Evolutionary conservation across 2,888 invertebrate genomes (phyloP).

Genomic region (Fabriciana adippe): DNA sequence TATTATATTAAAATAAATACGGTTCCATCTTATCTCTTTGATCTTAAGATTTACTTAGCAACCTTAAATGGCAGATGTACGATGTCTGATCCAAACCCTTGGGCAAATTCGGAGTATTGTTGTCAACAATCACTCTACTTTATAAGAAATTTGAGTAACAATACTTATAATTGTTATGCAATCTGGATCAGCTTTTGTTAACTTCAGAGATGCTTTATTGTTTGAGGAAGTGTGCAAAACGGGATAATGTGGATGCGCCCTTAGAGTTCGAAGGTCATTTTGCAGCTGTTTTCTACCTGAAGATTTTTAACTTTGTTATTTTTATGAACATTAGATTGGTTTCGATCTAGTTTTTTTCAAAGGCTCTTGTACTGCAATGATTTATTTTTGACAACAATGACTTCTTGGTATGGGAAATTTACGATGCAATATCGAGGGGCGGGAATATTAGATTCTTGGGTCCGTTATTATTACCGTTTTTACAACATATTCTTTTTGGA

Average conservation of each 20-base stretch:
- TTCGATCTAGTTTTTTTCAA: constrained; percentile 68
- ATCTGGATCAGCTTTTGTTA: constrained; percentile 66
- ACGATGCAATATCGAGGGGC: constrained; percentile 69
- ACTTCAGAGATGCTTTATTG: constrained; percentile 49
- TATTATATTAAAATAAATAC: neutral
- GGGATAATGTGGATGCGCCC: constrained; percentile 52
- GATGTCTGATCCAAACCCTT: constrained; percentile 19
- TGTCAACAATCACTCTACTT: constrained; percentile 53
- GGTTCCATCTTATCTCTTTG: neutral
- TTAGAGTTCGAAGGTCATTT: constrained; percentile 48
- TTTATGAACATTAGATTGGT: constrained; percentile 43
- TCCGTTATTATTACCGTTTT: constrained; percentile 29
- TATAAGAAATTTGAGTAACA: constrained; percentile 64
- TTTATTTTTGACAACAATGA: constrained; percentile 78
- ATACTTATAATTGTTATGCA: constrained; percentile 67
- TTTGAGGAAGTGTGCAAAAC: constrained; percentile 75
- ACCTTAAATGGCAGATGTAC: constrained; percentile 39
- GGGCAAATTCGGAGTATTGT: constrained; percentile 48
- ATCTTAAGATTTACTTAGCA: constrained; percentile 21
- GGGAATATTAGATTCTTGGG: constrained; percentile 47
- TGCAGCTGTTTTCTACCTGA: constrained; percentile 33
- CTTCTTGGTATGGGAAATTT: constrained; percentile 76
- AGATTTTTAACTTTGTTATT: constrained; percentile 10
- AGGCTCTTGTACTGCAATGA: constrained; percentile 64
- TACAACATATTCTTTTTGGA: constrained; percentile 13